Percentiles rank a stretch among this genome's conserved stretches.
Conservation (phyloP, 2,797 vertebrate genomes). For the Salarias fasciatus region DNA sequence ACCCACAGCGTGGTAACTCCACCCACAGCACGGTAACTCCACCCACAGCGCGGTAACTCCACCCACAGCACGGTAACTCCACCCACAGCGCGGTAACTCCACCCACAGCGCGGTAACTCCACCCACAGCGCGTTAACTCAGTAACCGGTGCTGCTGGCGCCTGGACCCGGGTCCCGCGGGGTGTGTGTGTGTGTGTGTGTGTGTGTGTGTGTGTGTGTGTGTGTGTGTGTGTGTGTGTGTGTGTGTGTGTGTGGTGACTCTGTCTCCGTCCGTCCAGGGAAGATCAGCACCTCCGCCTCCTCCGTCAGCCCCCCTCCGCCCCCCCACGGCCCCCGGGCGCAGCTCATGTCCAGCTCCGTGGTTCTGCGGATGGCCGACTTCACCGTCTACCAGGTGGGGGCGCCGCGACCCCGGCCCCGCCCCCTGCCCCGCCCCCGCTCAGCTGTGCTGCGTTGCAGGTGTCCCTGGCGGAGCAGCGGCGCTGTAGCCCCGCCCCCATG, state of each 20-base stretch:
- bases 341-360: conserved; percentile 96
- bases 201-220: conserved; percentile 1
- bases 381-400: conserved; percentile 94
- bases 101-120: conserved; percentile 85
- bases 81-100: not conserved
- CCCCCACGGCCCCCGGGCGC: conserved; percentile 85
- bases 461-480: conserved; percentile 95
- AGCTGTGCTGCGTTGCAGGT: conserved; percentile 81
- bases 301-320: conserved; percentile 80
- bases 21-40: conserved; percentile 85
- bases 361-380: conserved; percentile 97
- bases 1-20: not conserved
- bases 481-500: conserved; percentile 95
- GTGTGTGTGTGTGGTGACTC: conserved; percentile 62
- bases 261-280: conserved; percentile 68
- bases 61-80: conserved; percentile 85
- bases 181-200: conserved; percentile 76
- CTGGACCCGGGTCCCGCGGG: conserved; percentile 83
- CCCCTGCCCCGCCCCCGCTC: no score
- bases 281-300: conserved; percentile 83
- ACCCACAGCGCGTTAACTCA: not conserved
- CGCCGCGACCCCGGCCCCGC: no score
- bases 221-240: conserved; percentile 75
- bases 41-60: not conserved
- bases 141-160: conserved; percentile 86